A percentile compares a stretch with the other conserved stretches of the same genome.
phyloP scores from a whole-genome alignment of 2,113 vertebrate genomes.

The Lasiurus cinereus region DNA sequence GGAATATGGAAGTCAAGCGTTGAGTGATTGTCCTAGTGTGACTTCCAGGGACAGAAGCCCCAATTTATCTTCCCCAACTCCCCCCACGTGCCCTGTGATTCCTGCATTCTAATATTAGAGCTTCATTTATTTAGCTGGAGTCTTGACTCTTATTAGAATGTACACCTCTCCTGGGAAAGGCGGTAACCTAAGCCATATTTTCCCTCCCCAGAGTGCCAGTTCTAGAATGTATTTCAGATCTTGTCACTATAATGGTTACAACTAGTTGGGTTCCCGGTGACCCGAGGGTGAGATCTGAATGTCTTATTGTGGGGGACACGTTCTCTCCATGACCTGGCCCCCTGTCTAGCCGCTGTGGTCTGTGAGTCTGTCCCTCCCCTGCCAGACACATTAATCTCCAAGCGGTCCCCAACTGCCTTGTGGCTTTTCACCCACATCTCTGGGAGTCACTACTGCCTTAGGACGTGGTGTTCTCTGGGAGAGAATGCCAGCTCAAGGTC shows the following conservation, averaged over 20 bases:
- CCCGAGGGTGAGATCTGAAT: background rate
- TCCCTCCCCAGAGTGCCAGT: background rate
- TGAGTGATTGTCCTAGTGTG: background rate
- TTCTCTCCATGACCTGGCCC: background rate
- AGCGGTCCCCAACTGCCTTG: background rate
- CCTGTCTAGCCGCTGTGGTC: background rate
- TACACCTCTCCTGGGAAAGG: background rate
- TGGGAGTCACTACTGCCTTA: background rate
- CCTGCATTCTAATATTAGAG: background rate
- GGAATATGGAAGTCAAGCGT: background rate
- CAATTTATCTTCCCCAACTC: background rate
- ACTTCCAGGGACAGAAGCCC: background rate
- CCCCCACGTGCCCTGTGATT: background rate
- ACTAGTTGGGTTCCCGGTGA: background rate
- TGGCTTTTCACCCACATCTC: background rate
- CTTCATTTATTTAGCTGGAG: background rate
- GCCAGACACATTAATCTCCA: background rate
- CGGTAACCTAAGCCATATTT: background rate
- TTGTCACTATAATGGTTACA: background rate
- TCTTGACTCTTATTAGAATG: background rate
- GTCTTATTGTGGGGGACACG: accelerated
- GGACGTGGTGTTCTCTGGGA: background rate
- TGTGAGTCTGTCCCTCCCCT: background rate
- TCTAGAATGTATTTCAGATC: background rate
- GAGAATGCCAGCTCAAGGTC: background rate